Evolutionary conservation across 2,888 invertebrate genomes (phyloP).

Genomic region (Thelaira solivaga): DNA sequence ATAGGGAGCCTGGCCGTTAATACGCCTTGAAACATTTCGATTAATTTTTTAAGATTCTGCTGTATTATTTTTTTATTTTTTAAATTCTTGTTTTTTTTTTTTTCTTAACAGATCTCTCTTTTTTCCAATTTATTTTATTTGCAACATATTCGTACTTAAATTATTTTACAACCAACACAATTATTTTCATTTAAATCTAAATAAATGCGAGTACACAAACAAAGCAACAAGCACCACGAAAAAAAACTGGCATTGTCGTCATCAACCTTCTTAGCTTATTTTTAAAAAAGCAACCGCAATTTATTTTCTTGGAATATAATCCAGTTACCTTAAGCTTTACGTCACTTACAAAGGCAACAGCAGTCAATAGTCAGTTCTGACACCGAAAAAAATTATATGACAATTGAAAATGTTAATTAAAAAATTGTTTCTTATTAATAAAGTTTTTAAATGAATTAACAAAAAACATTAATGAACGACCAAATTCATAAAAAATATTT

Average conservation of each 20-base stretch:
- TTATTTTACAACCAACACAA: constrained; percentile 39
- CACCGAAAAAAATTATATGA: too few species aligned
- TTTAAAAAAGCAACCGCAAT: constrained; percentile 7
- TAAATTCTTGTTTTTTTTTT: constrained; percentile 13
- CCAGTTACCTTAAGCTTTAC: constrained; percentile 56
- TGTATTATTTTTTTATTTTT: neutral
- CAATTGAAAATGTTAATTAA: too few species aligned
- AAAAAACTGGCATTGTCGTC: neutral
- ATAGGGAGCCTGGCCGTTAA: too few species aligned
- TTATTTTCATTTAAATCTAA: constrained; percentile 18
- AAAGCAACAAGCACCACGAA: constrained; percentile 1
- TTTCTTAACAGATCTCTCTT: constrained; percentile 10
- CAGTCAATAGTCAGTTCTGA: neutral
- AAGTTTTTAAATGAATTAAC: too few species aligned
- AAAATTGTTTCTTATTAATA: too few species aligned
- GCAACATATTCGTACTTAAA: constrained; percentile 52
- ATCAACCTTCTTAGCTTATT: too few species aligned
- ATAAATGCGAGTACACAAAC: constrained; percentile 11
- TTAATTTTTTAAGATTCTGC: neutral
- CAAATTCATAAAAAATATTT: too few species aligned
- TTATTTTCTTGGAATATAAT: constrained; percentile 46
- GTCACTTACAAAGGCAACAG: constrained; percentile 10
- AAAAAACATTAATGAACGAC: too few species aligned
- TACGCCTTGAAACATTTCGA: too few species aligned
- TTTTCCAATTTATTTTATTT: constrained; percentile 56